These are phyloP conservation scores for Drosophila guanche DNA, from an alignment of 1,140 invertebrate genomes.

Conservation along the genomic window DNA sequence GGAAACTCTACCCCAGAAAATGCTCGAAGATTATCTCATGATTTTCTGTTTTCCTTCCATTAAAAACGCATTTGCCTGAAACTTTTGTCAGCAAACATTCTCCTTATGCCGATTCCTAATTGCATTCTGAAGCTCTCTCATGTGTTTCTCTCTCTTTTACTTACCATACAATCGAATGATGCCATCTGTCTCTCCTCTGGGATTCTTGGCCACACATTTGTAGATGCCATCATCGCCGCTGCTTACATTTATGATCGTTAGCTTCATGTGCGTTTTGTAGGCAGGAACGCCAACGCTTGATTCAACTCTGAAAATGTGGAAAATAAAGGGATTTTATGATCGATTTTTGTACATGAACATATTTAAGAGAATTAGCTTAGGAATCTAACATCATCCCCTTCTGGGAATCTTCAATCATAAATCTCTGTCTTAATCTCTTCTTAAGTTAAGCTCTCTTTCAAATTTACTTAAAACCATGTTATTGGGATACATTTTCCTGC, in stretches of 20 bases:
- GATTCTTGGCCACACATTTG: constrained; percentile 95
- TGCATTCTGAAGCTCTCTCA: constrained; percentile 6
- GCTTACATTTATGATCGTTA: constrained; percentile 90
- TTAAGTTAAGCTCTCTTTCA: too few species aligned
- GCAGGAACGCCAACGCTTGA: constrained; percentile 88
- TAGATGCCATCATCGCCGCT: constrained; percentile 93
- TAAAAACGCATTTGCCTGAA: constrained; percentile 35
- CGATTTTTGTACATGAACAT: background rate
- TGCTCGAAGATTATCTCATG: background rate
- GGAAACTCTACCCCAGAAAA: background rate
- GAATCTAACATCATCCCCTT: too few species aligned
- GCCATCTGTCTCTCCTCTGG: constrained; percentile 95
- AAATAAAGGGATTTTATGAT: background rate
- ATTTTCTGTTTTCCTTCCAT: constrained; percentile 32
- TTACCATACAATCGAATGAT: constrained; percentile 95
- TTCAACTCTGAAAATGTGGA: constrained; percentile 84
- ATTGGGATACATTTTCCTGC: too few species aligned
- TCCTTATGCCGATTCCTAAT: constrained; percentile 14
- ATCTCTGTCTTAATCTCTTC: too few species aligned
- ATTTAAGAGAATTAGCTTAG: too few species aligned
- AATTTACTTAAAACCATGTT: background rate
- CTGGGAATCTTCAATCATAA: background rate
- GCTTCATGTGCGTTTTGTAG: constrained; percentile 93
- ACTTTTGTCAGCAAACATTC: constrained; percentile 15
- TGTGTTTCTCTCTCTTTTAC: constrained; percentile 78